Base-by-base conservation (phyloP, 2,113 vertebrate species). In the Argyrosomus japonicus region DNA sequence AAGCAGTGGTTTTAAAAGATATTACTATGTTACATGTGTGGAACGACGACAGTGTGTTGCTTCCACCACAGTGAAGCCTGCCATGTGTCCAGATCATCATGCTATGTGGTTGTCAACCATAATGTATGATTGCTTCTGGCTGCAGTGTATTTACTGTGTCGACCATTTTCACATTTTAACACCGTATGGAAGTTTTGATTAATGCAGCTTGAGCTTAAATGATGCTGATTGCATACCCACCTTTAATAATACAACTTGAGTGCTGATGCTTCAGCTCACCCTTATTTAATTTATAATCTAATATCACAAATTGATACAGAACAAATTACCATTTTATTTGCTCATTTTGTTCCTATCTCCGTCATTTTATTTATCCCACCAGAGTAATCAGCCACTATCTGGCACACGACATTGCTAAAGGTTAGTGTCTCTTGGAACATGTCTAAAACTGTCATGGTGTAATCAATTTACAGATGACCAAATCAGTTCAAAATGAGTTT, bases 391-490 rank as follows among this genome's bases (percentile, higher is more conserved):
- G 51, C 25, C 50, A 60, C 40, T 58, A 72, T 40, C 50, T 65
- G 77, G 71, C 51, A 29, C 70, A 40, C 48, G 54, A n/a, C 85
- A 67, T 86, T 77, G 83, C 40, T 68, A 84, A 87, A 87, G 80
- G 86, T 82, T 90, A 57, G 62, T 45, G 50, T 70, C 69, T 68
- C 43, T 1, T 32, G 45, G 62, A 75, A 51, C 27, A 36, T 72
- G 63, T 83, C 69, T 32, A 71, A 75, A 83, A 56, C 62, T 82
- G 87, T 67, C 87, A 86, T 19, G 9, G 43, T 83, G 69, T 82
- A 77, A 93, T 91, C 61, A 82, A 77, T 87, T 83, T 77, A 74
- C 87, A 83, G 75, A 87, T 68, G 71, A 76, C 68, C 74, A 81
- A 81, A 87, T 91, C 71, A 73, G 48, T 68, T 72, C 75, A 53